These are phyloP conservation scores for Chloebia gouldiae DNA, from an alignment of 2,113 vertebrate genomes.

Conservation along the genomic window DNA sequence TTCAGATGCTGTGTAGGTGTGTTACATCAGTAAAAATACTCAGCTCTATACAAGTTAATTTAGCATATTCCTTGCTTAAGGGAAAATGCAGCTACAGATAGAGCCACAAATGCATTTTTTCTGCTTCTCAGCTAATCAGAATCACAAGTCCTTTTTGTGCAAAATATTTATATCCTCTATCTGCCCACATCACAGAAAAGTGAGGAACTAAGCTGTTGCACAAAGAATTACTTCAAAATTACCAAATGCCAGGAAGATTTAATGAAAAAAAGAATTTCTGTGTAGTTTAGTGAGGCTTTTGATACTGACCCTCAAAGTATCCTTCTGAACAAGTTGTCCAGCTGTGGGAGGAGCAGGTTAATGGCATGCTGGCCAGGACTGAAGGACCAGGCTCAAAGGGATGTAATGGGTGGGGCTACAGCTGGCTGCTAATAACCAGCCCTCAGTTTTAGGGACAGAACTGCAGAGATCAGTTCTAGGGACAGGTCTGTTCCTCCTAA, in stretches of 20 bases:
- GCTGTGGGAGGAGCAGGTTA: not conserved
- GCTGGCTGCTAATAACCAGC: not conserved
- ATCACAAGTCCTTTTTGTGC: not conserved
- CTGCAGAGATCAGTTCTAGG: not conserved
- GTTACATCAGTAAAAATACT: not conserved
- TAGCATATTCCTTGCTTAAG: not conserved
- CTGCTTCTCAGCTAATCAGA: not conserved
- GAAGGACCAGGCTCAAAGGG: rapidly evolving
- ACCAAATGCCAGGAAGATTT: not conserved
- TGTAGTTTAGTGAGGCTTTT: not conserved
- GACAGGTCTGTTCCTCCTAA: not conserved
- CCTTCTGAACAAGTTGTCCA: not conserved
- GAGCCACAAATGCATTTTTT: not conserved
- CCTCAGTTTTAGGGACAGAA: too few relatives aligned
- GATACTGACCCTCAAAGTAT: not conserved
- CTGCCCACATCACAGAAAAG: not conserved
- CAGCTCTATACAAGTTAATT: not conserved
- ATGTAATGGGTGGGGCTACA: not conserved
- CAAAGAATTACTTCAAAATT: not conserved
- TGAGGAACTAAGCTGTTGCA: not conserved
- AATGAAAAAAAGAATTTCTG: not conserved
- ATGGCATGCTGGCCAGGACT: not conserved
- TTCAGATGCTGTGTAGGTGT: not conserved
- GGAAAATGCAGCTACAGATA: not conserved
- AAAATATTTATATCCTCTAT: not conserved